Conservation (phyloP, 2,888 invertebrate genomes). For the Tiliacea aurago region DNA sequence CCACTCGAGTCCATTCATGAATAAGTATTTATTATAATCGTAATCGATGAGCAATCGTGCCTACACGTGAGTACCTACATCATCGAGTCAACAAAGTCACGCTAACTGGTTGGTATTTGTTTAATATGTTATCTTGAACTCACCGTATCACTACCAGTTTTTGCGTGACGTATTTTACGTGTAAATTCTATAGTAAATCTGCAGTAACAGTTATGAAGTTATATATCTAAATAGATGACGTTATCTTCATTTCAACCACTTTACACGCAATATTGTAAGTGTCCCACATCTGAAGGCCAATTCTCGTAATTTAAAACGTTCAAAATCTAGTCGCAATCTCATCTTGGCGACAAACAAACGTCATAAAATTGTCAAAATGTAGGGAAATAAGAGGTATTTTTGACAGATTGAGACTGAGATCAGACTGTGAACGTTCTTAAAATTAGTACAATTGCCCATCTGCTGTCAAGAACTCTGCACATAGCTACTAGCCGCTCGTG, state of each 20-base stretch:
- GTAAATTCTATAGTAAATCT: not conserved
- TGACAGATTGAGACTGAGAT: too few species aligned
- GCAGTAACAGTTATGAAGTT: not conserved
- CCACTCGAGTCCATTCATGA: constrained; percentile 33
- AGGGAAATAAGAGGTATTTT: too few species aligned
- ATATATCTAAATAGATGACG: not conserved
- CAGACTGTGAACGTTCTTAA: too few species aligned
- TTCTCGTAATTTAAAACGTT: too few species aligned
- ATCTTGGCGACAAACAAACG: too few species aligned
- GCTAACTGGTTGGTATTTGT: constrained; percentile 40
- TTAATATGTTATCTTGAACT: constrained; percentile 23
- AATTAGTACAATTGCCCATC: too few species aligned
- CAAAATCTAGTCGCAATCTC: too few species aligned
- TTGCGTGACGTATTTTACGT: not conserved
- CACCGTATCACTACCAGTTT: not conserved
- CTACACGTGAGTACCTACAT: constrained; percentile 29
- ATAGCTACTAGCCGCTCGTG: too few species aligned
- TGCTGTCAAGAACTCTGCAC: too few species aligned
- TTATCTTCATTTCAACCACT: not conserved
- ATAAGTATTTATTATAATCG: constrained; percentile 10
- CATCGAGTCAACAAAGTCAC: constrained; percentile 32
- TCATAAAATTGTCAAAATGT: too few species aligned
- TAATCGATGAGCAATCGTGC: constrained; percentile 50
- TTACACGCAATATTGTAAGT: not conserved
- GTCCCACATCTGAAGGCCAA: too few species aligned